A percentile compares a stretch with the other conserved stretches of the same genome.
These are phyloP conservation scores for Verasper variegatus DNA, from an alignment of 2,113 vertebrate genomes.

Conservation along the genomic window DNA sequence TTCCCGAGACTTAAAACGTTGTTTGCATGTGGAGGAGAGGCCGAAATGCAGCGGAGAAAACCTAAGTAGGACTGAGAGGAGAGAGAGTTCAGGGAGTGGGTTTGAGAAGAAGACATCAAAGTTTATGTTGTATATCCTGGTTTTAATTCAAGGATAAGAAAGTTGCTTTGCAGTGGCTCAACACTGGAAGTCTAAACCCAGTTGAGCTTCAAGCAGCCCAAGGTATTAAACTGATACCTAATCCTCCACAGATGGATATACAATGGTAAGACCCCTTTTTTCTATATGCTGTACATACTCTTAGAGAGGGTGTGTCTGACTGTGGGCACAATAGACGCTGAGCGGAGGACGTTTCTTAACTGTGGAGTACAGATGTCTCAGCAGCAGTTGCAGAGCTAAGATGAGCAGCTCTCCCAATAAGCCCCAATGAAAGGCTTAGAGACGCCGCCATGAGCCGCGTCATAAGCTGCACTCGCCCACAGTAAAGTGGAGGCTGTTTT, in stretches of 20 bases:
- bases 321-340: background rate
- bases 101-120: constrained; percentile 35
- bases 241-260: constrained; percentile 52
- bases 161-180: constrained; percentile 23
- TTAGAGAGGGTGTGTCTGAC: constrained; percentile 23
- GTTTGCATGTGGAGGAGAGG: too few relatives aligned
- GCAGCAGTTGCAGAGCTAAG: constrained; percentile 23
- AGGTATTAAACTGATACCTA: constrained; percentile 57
- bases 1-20: too few relatives aligned
- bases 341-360: constrained; percentile 25
- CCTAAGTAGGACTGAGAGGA: background rate
- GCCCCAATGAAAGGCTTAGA: constrained; percentile 56
- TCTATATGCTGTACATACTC: constrained; percentile 8
- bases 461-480: constrained; percentile 57
- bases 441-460: constrained; percentile 26
- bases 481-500: constrained; percentile 49
- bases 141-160: constrained; percentile 47
- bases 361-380: constrained; percentile 50
- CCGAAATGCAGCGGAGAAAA: too few relatives aligned
- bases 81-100: background rate
- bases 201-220: constrained; percentile 30
- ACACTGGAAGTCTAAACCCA: constrained; percentile 33
- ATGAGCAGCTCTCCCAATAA: constrained; percentile 61
- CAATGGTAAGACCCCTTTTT: constrained; percentile 37
- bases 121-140: constrained; percentile 48